phyloP scores from a whole-genome alignment of 2,888 invertebrate species.

The Melitaea athalia region DNA sequence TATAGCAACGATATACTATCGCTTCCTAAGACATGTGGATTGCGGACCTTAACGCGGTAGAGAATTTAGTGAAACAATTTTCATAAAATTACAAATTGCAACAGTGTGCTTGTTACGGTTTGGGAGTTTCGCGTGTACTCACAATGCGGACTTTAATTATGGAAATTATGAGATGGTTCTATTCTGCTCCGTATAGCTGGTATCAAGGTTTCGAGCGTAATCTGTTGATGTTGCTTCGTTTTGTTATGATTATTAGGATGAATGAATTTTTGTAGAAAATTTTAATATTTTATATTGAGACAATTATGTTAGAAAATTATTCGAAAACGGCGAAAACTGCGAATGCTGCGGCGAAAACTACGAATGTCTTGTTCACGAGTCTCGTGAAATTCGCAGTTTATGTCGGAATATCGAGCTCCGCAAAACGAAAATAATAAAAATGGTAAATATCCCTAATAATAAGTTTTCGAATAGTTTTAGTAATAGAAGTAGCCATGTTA shows the following conservation, averaged over 20 bases:
- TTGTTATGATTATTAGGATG: background rate
- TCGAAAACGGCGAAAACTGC: no score
- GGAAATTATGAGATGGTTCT: constrained; percentile 18
- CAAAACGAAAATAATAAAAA: no score
- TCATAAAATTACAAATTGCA: constrained; percentile 48
- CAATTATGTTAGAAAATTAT: no score
- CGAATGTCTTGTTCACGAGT: no score
- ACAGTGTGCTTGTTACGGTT: constrained; percentile 27
- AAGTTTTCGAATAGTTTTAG: no score
- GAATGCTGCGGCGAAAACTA: no score
- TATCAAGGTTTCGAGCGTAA: constrained; percentile 4
- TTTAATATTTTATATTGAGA: no score
- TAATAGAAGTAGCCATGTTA: no score
- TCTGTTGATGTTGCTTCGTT: background rate
- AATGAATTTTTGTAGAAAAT: no score
- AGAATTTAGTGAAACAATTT: constrained; percentile 40
- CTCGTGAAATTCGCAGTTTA: no score
- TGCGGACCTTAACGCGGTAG: constrained; percentile 1
- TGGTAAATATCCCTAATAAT: no score
- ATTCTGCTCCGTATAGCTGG: background rate
- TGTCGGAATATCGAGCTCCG: no score
- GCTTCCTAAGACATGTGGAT: background rate
- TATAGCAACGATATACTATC: background rate
- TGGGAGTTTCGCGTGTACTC: constrained; percentile 25
- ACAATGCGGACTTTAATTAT: constrained; percentile 23